Evolutionary conservation across 2,797 vertebrate genomes (phyloP), one percentile per base, ranked within the genome.

Genomic region (Coranthus polyacanthus): DNA sequence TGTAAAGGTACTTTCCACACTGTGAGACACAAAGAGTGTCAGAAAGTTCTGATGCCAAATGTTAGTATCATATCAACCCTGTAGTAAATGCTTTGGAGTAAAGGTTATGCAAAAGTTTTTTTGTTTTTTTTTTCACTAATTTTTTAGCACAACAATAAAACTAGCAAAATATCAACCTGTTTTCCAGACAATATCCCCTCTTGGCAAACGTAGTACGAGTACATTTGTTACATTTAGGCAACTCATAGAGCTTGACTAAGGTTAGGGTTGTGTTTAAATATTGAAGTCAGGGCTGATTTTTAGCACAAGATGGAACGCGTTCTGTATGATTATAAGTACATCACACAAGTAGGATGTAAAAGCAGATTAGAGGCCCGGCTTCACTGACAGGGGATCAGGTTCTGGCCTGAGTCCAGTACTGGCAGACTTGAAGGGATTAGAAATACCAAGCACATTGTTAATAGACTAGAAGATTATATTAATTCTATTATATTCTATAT

Each of bases 301-400:
- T 32, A 49, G 17, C 7, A 45, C 2, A 8, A 21, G 13, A 22
- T 0, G 0, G n/a, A 5, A 37, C 15, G 5, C 5, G 26, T 29
- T 29, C 26, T 29, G 26, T 29, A 4, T 4, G 26, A 29, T 29
- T 1, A 3, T 29, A 29, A 29, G 26, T 29, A 5, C 26, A 29
- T 29, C 26, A 5, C 26, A 29, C 26, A 7, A 29, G 26, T 29
- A 4, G 26, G 26, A 29, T 5, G 26, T 29, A 29, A 29, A 29
- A 29, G 26, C 47, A 52, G 49, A 68, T 60, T 57, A 57, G 13
- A 62, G 32, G 39, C 44, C 44, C 45, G 53, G 41, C 26, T 13
- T 52, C 38, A 34, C 55, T 61, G 57, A 68, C 17, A 58, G 53
- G 47, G 24, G 55, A 76, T 77, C 41, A 66, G 12, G 41, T 63